phyloP scores from a whole-genome alignment of 2,113 vertebrate species.

The Notiomystis cincta region DNA sequence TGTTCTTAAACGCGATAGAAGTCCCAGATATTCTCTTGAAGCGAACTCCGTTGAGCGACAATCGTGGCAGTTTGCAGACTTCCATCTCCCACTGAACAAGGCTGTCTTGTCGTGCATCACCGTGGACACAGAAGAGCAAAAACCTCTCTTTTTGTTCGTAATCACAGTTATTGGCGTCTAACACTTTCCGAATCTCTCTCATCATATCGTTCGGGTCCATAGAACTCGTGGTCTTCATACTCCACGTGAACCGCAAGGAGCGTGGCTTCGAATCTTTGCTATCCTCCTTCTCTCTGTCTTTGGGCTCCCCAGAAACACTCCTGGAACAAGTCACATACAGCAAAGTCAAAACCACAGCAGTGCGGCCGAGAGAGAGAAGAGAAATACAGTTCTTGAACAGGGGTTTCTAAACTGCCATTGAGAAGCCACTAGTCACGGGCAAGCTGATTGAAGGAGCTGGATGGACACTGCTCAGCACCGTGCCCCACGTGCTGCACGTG shows the following conservation, averaged over 20 bases:
- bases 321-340: slow-evolving; percentile 61
- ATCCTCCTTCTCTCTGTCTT: slow-evolving; percentile 86
- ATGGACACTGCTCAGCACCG: not conserved
- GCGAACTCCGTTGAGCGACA: slow-evolving; percentile 93
- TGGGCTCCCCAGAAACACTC: slow-evolving; percentile 84
- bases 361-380: not conserved
- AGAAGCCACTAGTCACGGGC: fast-evolving
- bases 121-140: slow-evolving; percentile 97
- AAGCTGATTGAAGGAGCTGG: not conserved
- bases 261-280: slow-evolving; percentile 91
- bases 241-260: slow-evolving; percentile 96
- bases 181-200: slow-evolving; percentile 94
- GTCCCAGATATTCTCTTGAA: slow-evolving; percentile 98
- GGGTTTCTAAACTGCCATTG: slow-evolving; percentile 25
- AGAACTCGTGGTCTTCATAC: slow-evolving; percentile 98
- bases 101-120: slow-evolving; percentile 92
- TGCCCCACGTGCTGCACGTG: fast-evolving
- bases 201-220: slow-evolving; percentile 99
- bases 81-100: slow-evolving; percentile 98
- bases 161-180: slow-evolving; percentile 96
- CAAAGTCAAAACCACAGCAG: not conserved
- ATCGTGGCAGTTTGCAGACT: slow-evolving; percentile 92
- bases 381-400: not conserved
- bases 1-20: slow-evolving; percentile 97
- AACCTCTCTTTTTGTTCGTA: slow-evolving; percentile 97